phyloP scores from a whole-genome alignment of 2,888 invertebrate species.

The Diplazon laetatorius region DNA sequence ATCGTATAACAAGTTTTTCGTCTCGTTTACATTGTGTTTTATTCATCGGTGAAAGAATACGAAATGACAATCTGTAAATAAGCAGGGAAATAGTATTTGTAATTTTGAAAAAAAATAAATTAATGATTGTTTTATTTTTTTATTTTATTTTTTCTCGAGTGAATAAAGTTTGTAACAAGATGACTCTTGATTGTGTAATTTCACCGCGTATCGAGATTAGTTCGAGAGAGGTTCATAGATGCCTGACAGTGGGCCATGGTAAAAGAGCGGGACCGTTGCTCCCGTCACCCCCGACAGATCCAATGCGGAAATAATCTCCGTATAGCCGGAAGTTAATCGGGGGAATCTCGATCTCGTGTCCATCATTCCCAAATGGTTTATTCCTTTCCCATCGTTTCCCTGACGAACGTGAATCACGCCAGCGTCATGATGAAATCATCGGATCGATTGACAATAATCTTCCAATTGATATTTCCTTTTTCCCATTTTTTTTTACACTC shows the following conservation, averaged over 20 bases:
- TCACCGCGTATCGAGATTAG: neutral
- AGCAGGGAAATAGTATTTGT: too few relatives aligned
- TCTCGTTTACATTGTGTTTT: slow-evolving; percentile 4
- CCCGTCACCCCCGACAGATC: neutral
- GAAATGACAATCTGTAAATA: neutral
- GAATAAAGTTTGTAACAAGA: neutral
- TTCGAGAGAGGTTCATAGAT: neutral
- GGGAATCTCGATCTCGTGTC: neutral
- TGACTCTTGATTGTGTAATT: neutral
- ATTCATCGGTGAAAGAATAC: slow-evolving; percentile 13
- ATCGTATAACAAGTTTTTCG: slow-evolving; percentile 10
- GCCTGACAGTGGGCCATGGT: neutral
- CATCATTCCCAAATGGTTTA: neutral
- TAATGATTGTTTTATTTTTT: too few relatives aligned
- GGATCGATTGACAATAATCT: neutral
- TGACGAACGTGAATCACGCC: neutral
- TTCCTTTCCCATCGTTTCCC: neutral
- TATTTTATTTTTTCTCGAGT: too few relatives aligned
- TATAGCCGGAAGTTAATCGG: slow-evolving; percentile 24
- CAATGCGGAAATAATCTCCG: slow-evolving; percentile 19
- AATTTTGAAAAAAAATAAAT: too few relatives aligned
- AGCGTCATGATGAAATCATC: neutral
- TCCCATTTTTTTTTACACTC: too few relatives aligned
- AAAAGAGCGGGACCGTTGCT: slow-evolving; percentile 1
- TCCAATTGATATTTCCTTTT: neutral